A percentile compares a stretch with the other conserved stretches of the same genome.
Evolutionary conservation across 2,113 vertebrate species (phyloP).

Genomic region (Bombycilla garrulus): DNA sequence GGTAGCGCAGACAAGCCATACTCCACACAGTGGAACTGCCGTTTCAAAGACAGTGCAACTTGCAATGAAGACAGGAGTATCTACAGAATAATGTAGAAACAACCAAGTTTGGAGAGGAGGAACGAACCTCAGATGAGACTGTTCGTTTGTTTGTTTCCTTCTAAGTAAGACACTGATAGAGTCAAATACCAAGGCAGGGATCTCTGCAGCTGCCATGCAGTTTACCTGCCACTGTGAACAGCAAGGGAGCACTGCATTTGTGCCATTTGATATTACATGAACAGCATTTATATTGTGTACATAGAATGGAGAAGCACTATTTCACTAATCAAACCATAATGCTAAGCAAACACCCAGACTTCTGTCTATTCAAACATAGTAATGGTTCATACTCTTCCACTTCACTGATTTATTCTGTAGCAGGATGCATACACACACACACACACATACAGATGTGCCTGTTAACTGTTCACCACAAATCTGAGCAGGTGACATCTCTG

Average conservation of each 20-base stretch:
- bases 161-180: not conserved
- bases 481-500: not conserved
- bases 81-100: not conserved
- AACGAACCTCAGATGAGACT: not conserved
- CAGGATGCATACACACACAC: not conserved
- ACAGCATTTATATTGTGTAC: not conserved
- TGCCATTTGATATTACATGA: not conserved
- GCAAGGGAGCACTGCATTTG: not conserved
- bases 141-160: not conserved
- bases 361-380: not conserved
- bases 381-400: not conserved
- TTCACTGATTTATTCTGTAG: not conserved
- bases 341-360: not conserved
- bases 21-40: not conserved
- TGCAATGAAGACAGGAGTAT: not conserved
- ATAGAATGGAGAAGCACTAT: not conserved
- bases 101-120: not conserved
- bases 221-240: not conserved
- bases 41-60: not conserved
- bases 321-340: rapidly evolving
- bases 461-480: not conserved
- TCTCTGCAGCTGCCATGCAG: not conserved
- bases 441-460: not conserved
- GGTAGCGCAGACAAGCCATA: not conserved
- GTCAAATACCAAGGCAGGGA: not conserved